Evolutionary conservation across 2,113 vertebrate species (phyloP).

Genomic region (Podilymbus podiceps): DNA sequence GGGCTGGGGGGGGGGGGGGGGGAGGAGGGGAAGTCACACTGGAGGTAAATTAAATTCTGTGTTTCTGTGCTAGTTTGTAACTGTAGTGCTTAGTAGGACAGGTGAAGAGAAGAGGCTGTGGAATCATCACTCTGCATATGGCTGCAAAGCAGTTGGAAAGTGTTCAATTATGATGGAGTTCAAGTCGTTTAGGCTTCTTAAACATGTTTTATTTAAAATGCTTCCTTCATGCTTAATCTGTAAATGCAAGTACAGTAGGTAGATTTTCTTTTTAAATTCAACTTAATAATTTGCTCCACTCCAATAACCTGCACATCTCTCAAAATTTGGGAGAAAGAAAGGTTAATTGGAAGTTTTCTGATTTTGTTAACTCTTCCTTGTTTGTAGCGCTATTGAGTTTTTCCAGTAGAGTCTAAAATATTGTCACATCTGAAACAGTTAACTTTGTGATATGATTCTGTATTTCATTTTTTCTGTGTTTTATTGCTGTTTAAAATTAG

Average conservation of each 20-base stretch:
- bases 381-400: not conserved
- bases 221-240: not conserved
- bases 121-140: not conserved
- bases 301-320: rapidly evolving
- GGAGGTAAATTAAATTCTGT: not conserved
- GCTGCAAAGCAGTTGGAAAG: not conserved
- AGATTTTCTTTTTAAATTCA: not conserved
- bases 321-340: not conserved
- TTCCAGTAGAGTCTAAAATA: not conserved
- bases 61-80: not conserved
- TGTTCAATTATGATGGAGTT: not conserved
- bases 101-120: not conserved
- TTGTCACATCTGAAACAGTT: not conserved
- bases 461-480: not conserved
- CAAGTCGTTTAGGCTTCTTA: not conserved
- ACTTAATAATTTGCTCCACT: not conserved
- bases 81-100: not conserved
- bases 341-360: not conserved
- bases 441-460: not conserved
- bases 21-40: not conserved
- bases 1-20: too few species aligned
- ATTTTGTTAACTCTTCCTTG: not conserved
- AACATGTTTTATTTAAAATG: not conserved
- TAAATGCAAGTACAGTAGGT: not conserved
- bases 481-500: not conserved